Conservation (phyloP, 2,888 invertebrate genomes). For the Leptinotarsa peninsularis region DNA sequence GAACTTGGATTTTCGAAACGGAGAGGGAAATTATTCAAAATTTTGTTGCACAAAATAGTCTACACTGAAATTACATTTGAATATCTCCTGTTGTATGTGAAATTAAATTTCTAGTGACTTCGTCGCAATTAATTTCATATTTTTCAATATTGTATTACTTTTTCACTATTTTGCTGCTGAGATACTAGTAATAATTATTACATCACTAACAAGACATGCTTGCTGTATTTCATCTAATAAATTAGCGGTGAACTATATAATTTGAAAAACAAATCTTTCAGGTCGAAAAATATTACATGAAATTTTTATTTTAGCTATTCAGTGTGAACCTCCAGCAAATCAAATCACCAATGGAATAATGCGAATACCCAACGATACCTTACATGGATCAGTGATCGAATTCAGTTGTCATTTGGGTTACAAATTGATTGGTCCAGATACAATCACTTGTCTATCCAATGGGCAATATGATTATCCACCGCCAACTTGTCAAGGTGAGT, state of each 20-base stretch:
- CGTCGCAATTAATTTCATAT: background rate
- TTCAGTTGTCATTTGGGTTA: constrained; percentile 81
- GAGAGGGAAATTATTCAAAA: background rate
- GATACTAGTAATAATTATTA: background rate
- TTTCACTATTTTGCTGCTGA: background rate
- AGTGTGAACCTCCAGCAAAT: constrained; percentile 76
- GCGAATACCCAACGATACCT: constrained; percentile 70
- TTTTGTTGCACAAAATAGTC: background rate
- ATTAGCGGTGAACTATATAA: no score
- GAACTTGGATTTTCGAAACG: background rate
- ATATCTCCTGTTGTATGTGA: background rate
- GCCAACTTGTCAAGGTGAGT: constrained; percentile 78
- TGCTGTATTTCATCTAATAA: no score
- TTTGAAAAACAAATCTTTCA: no score
- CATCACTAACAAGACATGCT: background rate
- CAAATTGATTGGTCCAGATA: constrained; percentile 75
- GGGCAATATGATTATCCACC: constrained; percentile 84
- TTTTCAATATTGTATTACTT: background rate
- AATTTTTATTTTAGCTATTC: constrained; percentile 70
- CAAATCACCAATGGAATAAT: constrained; percentile 74
- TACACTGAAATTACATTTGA: background rate
- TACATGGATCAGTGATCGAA: constrained; percentile 80
- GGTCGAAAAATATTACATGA: background rate
- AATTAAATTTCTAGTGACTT: background rate
- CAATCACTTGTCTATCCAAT: constrained; percentile 77